Evolutionary conservation across 1,140 invertebrate species (phyloP), one percentile per base, ranked within the genome.

Genomic region (Epicauta chinensis): DNA sequence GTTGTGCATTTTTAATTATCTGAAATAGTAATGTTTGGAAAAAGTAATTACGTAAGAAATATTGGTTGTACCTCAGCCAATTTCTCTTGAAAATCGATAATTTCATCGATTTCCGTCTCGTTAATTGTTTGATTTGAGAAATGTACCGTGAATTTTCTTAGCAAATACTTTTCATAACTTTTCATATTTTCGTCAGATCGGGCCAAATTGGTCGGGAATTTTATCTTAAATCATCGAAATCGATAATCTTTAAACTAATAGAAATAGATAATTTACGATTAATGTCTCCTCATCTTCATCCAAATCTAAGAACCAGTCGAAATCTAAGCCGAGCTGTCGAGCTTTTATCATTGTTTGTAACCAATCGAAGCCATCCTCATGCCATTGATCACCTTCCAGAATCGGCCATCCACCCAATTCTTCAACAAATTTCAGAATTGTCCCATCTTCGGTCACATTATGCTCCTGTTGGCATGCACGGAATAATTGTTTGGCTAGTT

Each of bases 351-450:
- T 82, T 10, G 81, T 82, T 41, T 88, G 76, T 56, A 81, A 81
- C 91, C 89, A 94, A 34, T 81, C 76, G 17, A 68, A 68, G 1
- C 73, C 64, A 30, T 76, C 77, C 0, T 74, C 73, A 53, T 85
- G 75, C 91, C 91, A 94, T 0, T 56, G 56, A 2, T 83, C 75
- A 0, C 82, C 87, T 52, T 86, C 81, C 0, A 94, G 70, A 10
- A 93, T 81, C 0, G 93, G 92, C 91, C 91, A 95, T 3, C 90
- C 90, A 4, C 55, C 60, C n/a, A 94, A 70, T 12, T 77, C 71
- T 13, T 79, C 73, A 30, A 93, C 63, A 55, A 90, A 81, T 0
- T 80, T 73, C 3, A 79, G 61, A 10, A 92, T 69, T 0, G 86
- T 86, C 6, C 76, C 62, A 3, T 88, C 65, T 1, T 87, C 87